Conservation (phyloP, 2,797 vertebrate genomes). For the Chloroceryle amazona region DNA sequence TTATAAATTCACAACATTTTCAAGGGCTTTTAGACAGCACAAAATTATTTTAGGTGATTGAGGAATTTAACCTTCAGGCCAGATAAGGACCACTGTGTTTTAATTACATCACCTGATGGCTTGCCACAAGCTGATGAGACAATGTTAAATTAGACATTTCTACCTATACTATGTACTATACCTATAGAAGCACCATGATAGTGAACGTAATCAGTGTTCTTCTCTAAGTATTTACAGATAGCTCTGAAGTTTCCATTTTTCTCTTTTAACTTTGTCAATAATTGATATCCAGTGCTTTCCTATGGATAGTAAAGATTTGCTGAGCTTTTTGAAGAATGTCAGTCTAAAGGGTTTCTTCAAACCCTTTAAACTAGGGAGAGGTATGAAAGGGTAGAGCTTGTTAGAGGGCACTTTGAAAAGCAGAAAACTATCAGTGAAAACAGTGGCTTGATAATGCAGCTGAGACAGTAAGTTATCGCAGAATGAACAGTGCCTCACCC, state of each 20-base stretch:
- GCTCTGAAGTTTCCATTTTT: background rate
- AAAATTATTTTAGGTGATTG: background rate
- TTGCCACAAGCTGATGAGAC: background rate
- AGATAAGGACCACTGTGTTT: background rate
- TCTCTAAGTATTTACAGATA: background rate
- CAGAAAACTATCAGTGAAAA: conserved; percentile 7
- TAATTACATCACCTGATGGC: background rate
- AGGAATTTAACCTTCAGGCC: background rate
- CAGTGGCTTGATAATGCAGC: background rate
- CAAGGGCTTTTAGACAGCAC: background rate
- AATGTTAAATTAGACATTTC: background rate
- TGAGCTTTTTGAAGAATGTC: background rate
- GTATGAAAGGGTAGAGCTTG: background rate
- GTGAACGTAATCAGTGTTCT: background rate
- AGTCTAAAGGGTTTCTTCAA: background rate
- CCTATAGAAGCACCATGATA: background rate
- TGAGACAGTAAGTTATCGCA: background rate
- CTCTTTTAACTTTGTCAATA: background rate
- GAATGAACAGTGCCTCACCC: background rate
- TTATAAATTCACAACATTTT: background rate
- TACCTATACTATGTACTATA: background rate
- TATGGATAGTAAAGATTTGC: background rate
- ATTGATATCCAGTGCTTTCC: background rate
- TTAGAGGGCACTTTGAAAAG: background rate
- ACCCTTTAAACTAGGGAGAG: background rate